Evolutionary conservation across 1,140 invertebrate genomes (phyloP), one percentile per base, ranked within the genome.

Genomic region (Oncopodura yosiiana): DNA sequence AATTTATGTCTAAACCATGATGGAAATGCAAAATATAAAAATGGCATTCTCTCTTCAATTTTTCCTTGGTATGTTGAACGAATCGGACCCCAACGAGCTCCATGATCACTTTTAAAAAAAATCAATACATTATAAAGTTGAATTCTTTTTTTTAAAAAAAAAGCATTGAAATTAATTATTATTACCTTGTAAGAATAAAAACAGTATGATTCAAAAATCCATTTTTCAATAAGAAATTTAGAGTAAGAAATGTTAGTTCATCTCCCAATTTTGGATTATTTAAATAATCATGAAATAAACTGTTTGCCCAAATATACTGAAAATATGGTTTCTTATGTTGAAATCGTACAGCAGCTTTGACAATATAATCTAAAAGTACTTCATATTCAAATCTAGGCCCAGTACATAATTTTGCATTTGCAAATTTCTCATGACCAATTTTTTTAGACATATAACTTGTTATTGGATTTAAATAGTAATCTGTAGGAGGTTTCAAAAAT

Each of bases 71-170:
- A 61, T 3, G 63, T 65, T 21, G 19, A 38, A 18, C 86, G 68
- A 16, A 90, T 81, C 2, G 74, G 72, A 2, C 92, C 91, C 74
- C 86, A 94, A 26, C 94, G 70, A 65, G 92, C 82, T 0, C 94
- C 93, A 69, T 97, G 94, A 70, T 97, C 94, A 65, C 89, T 93
- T 60, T 92, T 75, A 16, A 94, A 78, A 23, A 95, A 74, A 0
- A 95, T 68, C 0, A 78, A 68, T 0, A 80, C 80, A 14, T 70
- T 69, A 27, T 75, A 69, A 3, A 78, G 36, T 29, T 50, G 44
- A 34, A 46, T 45, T 14, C 50, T 44, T 14, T 37, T 41, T 3
- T 54, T 27, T 11, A 60, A 29, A 36, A 45, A 55, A 50, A 37
- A 30, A 12, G 32, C 16, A 38, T 21, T 9, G 16, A 38, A 50